A percentile compares a stretch with the other conserved stretches of the same genome.
Conservation (phyloP, 2,113 vertebrate genomes). For the Haplochromis burtoni region DNA sequence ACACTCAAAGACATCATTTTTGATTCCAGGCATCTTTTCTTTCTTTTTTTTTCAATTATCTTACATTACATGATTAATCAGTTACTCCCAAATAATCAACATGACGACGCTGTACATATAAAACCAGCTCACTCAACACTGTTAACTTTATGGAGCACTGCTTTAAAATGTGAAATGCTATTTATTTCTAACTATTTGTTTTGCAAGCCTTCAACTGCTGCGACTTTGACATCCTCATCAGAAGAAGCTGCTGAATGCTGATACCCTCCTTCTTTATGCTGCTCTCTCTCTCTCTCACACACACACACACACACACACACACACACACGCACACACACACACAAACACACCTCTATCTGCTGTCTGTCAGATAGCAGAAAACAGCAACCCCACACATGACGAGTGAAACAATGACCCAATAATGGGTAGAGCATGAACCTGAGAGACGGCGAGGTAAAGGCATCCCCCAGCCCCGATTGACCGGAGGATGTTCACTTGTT, state of each 20-base stretch:
- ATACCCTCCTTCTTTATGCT: neutral
- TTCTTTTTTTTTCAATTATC: neutral
- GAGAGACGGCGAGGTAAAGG: conserved; percentile 45
- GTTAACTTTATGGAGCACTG: neutral
- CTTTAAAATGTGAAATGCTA: neutral
- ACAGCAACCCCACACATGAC: conserved; percentile 25
- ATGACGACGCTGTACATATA: neutral
- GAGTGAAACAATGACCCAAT: conserved; percentile 46
- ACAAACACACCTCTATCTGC: neutral
- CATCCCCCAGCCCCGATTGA: conserved; percentile 40
- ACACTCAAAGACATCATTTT: neutral
- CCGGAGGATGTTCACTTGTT: conserved; percentile 34
- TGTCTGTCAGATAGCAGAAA: conserved; percentile 26
- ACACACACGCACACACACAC: neutral
- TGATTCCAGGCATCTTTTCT: neutral
- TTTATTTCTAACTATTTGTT: neutral
- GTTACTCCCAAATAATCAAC: neutral
- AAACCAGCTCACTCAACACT: neutral
- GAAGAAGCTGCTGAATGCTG: neutral
- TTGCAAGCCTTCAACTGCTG: neutral
- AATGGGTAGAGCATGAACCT: conserved; percentile 29
- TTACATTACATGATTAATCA: neutral
- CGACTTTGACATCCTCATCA: neutral
- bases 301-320: neutral
- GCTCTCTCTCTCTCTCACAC: neutral